phyloP scores from a whole-genome alignment of 2,888 invertebrate species.

The Acleris sparsana region DNA sequence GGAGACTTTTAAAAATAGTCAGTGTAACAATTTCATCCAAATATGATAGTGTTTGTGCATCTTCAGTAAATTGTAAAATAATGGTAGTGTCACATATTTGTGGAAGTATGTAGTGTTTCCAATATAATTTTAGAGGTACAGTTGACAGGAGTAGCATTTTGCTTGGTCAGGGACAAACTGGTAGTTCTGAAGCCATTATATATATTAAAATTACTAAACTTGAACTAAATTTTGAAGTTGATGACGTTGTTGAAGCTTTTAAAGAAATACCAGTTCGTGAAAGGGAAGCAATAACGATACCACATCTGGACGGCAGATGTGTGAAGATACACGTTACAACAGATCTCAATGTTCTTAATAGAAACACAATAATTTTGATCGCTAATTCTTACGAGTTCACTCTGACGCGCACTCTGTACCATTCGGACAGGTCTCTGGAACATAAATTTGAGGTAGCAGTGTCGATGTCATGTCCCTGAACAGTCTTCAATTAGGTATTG shows the following conservation, averaged over 20 bases:
- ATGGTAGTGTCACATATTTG: slow-evolving; percentile 16
- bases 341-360: slow-evolving; percentile 72
- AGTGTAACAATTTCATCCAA: neutral
- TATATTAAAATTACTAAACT: neutral
- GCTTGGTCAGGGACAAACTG: slow-evolving; percentile 66
- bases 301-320: slow-evolving; percentile 81
- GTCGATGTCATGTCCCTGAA: slow-evolving; percentile 65
- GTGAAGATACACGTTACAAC: slow-evolving; percentile 80
- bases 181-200: slow-evolving; percentile 58
- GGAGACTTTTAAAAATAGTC: neutral
- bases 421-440: slow-evolving; percentile 88
- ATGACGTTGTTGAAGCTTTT: neutral
- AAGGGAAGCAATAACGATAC: slow-evolving; percentile 73
- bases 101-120: slow-evolving; percentile 34
- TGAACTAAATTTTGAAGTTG: neutral
- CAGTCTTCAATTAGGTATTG: slow-evolving; percentile 23
- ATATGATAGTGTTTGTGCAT: slow-evolving; percentile 16
- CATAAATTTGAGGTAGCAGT: slow-evolving; percentile 78
- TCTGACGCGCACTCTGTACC: slow-evolving; percentile 93
- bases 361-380: slow-evolving; percentile 79
- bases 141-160: slow-evolving; percentile 63
- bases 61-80: slow-evolving; percentile 13
- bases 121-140: slow-evolving; percentile 53
- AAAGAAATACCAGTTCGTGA: slow-evolving; percentile 76
- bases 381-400: slow-evolving; percentile 91